A percentile compares a stretch with the other conserved stretches of the same genome.
These are phyloP conservation scores for Brachionus angularis DNA, from an alignment of 1,140 invertebrate species.

Conservation along the genomic window DNA sequence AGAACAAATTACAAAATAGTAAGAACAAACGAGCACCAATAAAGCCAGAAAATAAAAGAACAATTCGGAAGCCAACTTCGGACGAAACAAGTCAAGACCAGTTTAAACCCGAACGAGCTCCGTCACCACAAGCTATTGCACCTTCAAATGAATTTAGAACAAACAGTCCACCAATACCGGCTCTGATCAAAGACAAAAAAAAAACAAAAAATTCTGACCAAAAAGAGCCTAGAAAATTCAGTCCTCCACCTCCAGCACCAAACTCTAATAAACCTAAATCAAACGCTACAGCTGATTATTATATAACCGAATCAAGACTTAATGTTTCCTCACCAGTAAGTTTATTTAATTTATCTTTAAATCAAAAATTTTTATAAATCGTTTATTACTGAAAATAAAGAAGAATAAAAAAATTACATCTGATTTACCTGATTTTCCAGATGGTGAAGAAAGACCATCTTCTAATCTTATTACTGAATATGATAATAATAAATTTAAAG, in stretches of 20 bases:
- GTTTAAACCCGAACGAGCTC: no score
- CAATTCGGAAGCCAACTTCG: neutral
- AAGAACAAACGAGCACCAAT: slow-evolving; percentile 23
- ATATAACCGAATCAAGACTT: slow-evolving; percentile 22
- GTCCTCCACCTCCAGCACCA: slow-evolving; percentile 27
- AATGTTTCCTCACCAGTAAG: slow-evolving; percentile 40
- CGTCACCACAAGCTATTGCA: neutral
- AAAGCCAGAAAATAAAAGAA: slow-evolving; percentile 24
- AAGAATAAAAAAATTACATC: slow-evolving; percentile 7
- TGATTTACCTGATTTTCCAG: slow-evolving; percentile 1
- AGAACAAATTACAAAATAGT: slow-evolving; percentile 10
- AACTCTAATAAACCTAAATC: neutral
- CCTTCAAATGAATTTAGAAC: slow-evolving; percentile 24
- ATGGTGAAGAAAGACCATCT: slow-evolving; percentile 24
- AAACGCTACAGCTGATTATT: slow-evolving; percentile 32
- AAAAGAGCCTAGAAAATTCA: slow-evolving; percentile 8
- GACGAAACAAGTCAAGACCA: neutral
- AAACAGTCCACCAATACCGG: slow-evolving; percentile 31
- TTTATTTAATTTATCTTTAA: neutral
- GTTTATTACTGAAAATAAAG: neutral
- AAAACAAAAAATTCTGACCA: neutral
- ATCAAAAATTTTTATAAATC: neutral
- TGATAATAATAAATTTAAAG: slow-evolving; percentile 17
- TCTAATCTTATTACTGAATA: slow-evolving; percentile 22
- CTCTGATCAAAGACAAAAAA: slow-evolving; percentile 10